Conservation (phyloP, 2,797 vertebrate genomes). For the Gorsachius magnificus region DNA sequence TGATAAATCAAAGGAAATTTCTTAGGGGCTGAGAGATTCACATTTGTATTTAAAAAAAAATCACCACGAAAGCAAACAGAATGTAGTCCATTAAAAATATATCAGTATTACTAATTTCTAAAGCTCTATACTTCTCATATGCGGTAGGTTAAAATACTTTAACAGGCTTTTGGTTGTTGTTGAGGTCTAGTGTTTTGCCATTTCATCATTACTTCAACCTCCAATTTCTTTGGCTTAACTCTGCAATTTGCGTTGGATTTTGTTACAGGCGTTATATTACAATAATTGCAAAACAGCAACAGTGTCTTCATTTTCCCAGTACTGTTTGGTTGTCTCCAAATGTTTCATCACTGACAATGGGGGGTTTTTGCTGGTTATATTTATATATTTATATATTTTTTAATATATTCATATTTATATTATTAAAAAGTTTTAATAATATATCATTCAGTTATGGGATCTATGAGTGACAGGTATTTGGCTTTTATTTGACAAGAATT, state of each 20-base stretch:
- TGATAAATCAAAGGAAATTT: constrained; percentile 24
- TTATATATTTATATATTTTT: background rate
- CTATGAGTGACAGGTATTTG: background rate
- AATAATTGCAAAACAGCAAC: background rate
- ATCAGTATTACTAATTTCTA: background rate
- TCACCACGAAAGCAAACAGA: background rate
- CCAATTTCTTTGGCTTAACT: background rate
- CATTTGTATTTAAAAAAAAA: background rate
- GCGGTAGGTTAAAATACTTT: background rate
- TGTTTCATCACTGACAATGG: accelerated
- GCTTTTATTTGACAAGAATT: background rate
- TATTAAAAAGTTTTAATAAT: background rate
- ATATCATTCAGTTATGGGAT: background rate
- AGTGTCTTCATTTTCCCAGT: background rate
- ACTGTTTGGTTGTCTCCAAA: background rate
- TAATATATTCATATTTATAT: background rate
- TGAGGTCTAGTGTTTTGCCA: background rate
- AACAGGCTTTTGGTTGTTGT: background rate
- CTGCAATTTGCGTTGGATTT: background rate
- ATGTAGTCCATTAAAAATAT: background rate
- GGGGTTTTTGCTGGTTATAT: background rate
- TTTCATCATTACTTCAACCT: background rate
- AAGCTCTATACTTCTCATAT: background rate
- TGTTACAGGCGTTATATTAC: background rate
- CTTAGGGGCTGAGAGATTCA: background rate